A percentile compares a stretch with the other conserved stretches of the same genome.
phyloP scores from a whole-genome alignment of 2,888 invertebrate genomes.

The Phyllotreta cruciferae region DNA sequence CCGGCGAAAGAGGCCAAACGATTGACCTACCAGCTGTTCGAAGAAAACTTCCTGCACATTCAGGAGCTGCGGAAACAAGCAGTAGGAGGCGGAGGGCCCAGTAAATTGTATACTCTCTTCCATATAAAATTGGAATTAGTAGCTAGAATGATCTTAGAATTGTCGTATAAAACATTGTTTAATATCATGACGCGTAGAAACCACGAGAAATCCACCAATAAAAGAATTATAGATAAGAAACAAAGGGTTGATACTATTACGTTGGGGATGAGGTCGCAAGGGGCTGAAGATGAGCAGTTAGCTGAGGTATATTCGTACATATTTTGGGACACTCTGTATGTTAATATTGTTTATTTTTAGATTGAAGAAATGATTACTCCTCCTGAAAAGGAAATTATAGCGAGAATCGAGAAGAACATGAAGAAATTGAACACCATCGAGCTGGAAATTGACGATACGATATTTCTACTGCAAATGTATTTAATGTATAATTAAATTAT shows the following conservation, averaged over 20 bases:
- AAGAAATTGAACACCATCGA: conserved; percentile 81
- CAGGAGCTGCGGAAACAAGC: conserved; percentile 68
- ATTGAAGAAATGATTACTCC: conserved; percentile 88
- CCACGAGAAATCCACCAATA: conserved; percentile 72
- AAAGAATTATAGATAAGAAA: conserved; percentile 85
- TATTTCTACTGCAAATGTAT: conserved; percentile 83
- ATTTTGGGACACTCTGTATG: conserved; percentile 5
- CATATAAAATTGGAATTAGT: conserved; percentile 75
- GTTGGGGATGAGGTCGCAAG: conserved; percentile 78
- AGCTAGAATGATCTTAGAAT: conserved; percentile 72
- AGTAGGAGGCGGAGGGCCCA: conserved; percentile 64
- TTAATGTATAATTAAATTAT: conserved; percentile 53
- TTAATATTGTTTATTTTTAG: conserved; percentile 61
- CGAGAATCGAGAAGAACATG: conserved; percentile 75
- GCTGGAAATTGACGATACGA: conserved; percentile 80
- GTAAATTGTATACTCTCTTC: conserved; percentile 82
- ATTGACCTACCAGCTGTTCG: conserved; percentile 82
- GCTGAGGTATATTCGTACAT: conserved; percentile 68
- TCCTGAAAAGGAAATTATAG: conserved; percentile 78
- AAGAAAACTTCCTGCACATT: conserved; percentile 75
- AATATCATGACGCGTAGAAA: conserved; percentile 73
- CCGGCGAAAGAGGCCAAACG: conserved; percentile 93
- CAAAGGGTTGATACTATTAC: conserved; percentile 83
- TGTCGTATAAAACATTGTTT: conserved; percentile 73
- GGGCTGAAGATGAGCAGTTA: conserved; percentile 79